These are phyloP conservation scores for Gymnothorax javanicus DNA, from an alignment of 2,797 vertebrate species.

Conservation along the genomic window DNA sequence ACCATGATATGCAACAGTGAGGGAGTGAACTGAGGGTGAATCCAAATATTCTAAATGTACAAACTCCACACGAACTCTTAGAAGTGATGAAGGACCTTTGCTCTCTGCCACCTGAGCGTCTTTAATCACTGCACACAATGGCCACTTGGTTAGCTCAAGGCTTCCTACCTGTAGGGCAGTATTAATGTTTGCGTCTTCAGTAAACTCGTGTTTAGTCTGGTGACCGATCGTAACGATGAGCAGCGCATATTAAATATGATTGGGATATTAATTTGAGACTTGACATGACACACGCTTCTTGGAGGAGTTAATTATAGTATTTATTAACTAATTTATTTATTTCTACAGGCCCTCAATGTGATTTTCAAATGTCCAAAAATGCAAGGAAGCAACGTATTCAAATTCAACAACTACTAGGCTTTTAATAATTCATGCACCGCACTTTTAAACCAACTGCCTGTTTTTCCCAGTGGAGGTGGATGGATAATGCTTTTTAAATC, in stretches of 20 bases:
- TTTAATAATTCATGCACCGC: constrained; percentile 3
- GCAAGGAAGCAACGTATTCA: neutral
- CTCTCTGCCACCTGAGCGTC: constrained; percentile 12
- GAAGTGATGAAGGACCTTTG: constrained; percentile 34
- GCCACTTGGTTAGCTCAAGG: constrained; percentile 67
- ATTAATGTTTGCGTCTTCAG: constrained; percentile 69
- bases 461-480: neutral
- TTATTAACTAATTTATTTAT: neutral
- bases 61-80: constrained; percentile 56
- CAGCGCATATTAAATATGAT: constrained; percentile 22
- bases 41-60: constrained; percentile 21
- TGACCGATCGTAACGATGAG: constrained; percentile 33
- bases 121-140: constrained; percentile 72
- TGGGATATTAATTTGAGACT: constrained; percentile 6
- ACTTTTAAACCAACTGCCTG: constrained; percentile 9
- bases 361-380: neutral
- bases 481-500: neutral
- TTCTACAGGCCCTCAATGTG: constrained; percentile 19
- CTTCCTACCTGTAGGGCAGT: constrained; percentile 73
- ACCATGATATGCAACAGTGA: constrained; percentile 4
- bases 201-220: constrained; percentile 42
- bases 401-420: neutral
- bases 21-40: neutral
- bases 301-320: too few relatives aligned
- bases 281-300: neutral